Conservation (phyloP, 2,888 invertebrate species). For the Hypselothyrea guttata region DNA sequence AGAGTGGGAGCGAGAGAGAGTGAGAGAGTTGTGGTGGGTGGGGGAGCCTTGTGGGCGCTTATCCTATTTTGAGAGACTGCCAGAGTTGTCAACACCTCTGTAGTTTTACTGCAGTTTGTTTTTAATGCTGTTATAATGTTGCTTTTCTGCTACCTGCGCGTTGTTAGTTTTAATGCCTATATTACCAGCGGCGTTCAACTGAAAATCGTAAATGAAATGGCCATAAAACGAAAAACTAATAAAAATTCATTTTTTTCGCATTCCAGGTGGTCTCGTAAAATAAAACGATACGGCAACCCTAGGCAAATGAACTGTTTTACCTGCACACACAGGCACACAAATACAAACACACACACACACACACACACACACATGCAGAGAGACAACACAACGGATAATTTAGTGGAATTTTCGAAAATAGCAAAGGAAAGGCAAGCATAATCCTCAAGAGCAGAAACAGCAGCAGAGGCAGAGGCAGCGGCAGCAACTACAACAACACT, state of each 20-base stretch:
- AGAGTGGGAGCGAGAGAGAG: background rate
- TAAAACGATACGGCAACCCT: slow-evolving; percentile 62
- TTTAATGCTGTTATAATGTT: slow-evolving; percentile 33
- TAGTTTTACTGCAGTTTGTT: slow-evolving; percentile 9
- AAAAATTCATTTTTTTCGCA: slow-evolving; percentile 44
- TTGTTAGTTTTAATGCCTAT: slow-evolving; percentile 26
- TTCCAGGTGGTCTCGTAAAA: slow-evolving; percentile 67
- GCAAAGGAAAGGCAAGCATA: slow-evolving; percentile 65
- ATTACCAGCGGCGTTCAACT: slow-evolving; percentile 3
- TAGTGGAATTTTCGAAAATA: slow-evolving; percentile 75
- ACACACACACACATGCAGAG: slow-evolving; percentile 28
- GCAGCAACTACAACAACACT: slow-evolving; percentile 40
- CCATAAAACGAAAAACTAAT: slow-evolving; percentile 40
- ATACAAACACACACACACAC: slow-evolving; percentile 33
- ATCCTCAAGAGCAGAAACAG: slow-evolving; percentile 53
- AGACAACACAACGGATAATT: slow-evolving; percentile 64
- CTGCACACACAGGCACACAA: slow-evolving; percentile 54
- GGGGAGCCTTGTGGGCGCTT: slow-evolving; percentile 35
- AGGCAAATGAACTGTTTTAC: slow-evolving; percentile 75
- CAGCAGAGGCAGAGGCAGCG: slow-evolving; percentile 23
- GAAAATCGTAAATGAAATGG: slow-evolving; percentile 43
- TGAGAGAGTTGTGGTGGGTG: no score
- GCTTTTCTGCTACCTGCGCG: slow-evolving; percentile 53
- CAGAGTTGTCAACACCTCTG: slow-evolving; percentile 41
- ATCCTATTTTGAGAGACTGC: slow-evolving; percentile 56